phyloP scores from a whole-genome alignment of 2,888 invertebrate species.

The Acrobasis consociella region DNA sequence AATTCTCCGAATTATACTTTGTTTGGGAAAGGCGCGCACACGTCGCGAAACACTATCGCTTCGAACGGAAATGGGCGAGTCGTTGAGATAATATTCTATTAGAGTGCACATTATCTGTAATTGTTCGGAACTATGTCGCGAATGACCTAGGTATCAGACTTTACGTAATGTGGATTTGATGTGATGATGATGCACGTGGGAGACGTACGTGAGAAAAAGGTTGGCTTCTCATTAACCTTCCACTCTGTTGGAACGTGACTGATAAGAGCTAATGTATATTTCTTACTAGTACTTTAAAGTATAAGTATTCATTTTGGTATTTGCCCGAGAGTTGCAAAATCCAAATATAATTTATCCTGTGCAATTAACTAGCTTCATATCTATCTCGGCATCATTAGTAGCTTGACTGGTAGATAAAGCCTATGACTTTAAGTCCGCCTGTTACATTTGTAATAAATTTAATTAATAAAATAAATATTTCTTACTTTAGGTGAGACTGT shows the following conservation, averaged over 20 bases:
- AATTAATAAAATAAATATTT: too few relatives aligned
- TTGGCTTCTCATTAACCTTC: not conserved
- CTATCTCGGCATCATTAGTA: too few relatives aligned
- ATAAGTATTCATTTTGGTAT: too few relatives aligned
- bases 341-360: too few relatives aligned
- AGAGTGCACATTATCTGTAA: conserved; percentile 36
- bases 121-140: conserved; percentile 35
- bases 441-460: too few relatives aligned
- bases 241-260: conserved; percentile 1
- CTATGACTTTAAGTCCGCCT: too few relatives aligned
- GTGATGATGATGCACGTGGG: conserved; percentile 10
- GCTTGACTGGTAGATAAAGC: too few relatives aligned
- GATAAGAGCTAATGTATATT: not conserved
- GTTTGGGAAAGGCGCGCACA: conserved; percentile 32
- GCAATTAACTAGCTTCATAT: too few relatives aligned
- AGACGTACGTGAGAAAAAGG: conserved; percentile 6
- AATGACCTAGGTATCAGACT: conserved; percentile 30
- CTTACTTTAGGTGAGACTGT: too few relatives aligned
- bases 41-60: conserved; percentile 31
- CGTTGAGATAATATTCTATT: conserved; percentile 45
- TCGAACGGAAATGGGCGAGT: conserved; percentile 54
- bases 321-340: too few relatives aligned
- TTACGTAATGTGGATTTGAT: conserved; percentile 7
- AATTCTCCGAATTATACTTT: conserved; percentile 19
- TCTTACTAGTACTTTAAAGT: too few relatives aligned